Conservation (phyloP, 64 coral and sea anemone genomes). For the Platygyra sinensis region DNA sequence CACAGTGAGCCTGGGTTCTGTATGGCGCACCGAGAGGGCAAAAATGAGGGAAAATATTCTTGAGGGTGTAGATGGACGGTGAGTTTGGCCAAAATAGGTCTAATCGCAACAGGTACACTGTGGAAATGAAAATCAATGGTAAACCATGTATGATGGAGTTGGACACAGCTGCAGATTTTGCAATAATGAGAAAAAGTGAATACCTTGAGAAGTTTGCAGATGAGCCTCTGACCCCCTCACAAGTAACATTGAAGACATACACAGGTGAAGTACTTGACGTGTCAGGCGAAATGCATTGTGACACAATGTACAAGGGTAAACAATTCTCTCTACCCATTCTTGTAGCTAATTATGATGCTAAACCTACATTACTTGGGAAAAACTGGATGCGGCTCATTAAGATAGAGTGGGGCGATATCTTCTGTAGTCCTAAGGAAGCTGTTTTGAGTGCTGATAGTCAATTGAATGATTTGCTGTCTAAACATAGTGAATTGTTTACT, state of each 20-base stretch:
- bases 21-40: too few relatives aligned
- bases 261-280: slow-evolving; percentile 37
- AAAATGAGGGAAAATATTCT: too few relatives aligned
- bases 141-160: too few relatives aligned
- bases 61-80: too few relatives aligned
- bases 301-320: slow-evolving; percentile 30
- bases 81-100: slow-evolving; percentile 4
- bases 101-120: too few relatives aligned
- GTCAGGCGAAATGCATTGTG: slow-evolving; percentile 54
- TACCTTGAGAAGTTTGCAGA: slow-evolving; percentile 36
- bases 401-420: slow-evolving; percentile 33
- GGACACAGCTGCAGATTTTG: slow-evolving; percentile 33
- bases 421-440: not conserved
- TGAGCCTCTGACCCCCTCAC: slow-evolving; percentile 24
- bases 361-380: slow-evolving; percentile 34
- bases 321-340: slow-evolving; percentile 8
- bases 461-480: too few relatives aligned
- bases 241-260: slow-evolving; percentile 30
- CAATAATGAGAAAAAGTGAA: slow-evolving; percentile 38
- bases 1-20: too few relatives aligned
- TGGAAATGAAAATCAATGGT: too few relatives aligned
- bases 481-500: too few relatives aligned
- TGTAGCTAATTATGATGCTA: slow-evolving; percentile 40
- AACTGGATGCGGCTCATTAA: slow-evolving; percentile 40
- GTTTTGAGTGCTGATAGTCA: not conserved